These are phyloP conservation scores for Drosophila parabipectinata DNA, from an alignment of 1,140 invertebrate species.

Conservation along the genomic window DNA sequence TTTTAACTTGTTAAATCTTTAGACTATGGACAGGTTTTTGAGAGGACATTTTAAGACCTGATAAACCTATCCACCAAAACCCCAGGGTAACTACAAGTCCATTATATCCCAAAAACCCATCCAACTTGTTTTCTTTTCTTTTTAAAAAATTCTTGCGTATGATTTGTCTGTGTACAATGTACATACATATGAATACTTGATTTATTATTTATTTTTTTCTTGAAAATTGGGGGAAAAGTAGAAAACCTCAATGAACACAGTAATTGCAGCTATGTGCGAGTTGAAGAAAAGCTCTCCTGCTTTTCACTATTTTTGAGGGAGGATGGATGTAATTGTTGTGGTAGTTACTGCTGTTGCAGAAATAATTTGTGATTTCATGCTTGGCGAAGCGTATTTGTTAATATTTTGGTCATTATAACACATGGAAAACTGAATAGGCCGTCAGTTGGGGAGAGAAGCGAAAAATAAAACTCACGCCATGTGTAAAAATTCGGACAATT, in stretches of 20 bases:
- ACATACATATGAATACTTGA: conserved; percentile 17
- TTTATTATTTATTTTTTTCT: conserved; percentile 10
- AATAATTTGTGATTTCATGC: conserved; percentile 79
- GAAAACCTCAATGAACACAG: conserved; percentile 41
- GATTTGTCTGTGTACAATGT: conserved; percentile 10
- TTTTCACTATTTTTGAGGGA: conserved; percentile 53
- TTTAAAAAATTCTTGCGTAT: conserved; percentile 23
- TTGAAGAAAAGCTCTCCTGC: conserved; percentile 54
- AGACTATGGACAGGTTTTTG: too few relatives aligned
- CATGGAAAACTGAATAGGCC: conserved; percentile 25
- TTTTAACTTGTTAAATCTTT: too few relatives aligned
- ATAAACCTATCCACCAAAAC: neutral
- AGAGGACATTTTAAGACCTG: neutral
- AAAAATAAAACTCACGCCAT: conserved; percentile 47
- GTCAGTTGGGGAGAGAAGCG: conserved; percentile 15
- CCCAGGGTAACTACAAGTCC: conserved; percentile 11
- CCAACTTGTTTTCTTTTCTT: conserved; percentile 40
- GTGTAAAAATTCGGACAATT: conserved; percentile 49
- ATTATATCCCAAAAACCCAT: neutral
- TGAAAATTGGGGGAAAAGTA: conserved; percentile 33
- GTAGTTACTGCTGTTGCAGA: conserved; percentile 42
- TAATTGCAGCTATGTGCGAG: conserved; percentile 44
- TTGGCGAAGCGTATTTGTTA: conserved; percentile 77
- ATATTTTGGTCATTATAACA: conserved; percentile 78
- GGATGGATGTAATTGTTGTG: conserved; percentile 46